Evolutionary conservation across 2,113 vertebrate species (phyloP), one percentile per base, ranked within the genome.

Genomic region (Platichthys stellatus): DNA sequence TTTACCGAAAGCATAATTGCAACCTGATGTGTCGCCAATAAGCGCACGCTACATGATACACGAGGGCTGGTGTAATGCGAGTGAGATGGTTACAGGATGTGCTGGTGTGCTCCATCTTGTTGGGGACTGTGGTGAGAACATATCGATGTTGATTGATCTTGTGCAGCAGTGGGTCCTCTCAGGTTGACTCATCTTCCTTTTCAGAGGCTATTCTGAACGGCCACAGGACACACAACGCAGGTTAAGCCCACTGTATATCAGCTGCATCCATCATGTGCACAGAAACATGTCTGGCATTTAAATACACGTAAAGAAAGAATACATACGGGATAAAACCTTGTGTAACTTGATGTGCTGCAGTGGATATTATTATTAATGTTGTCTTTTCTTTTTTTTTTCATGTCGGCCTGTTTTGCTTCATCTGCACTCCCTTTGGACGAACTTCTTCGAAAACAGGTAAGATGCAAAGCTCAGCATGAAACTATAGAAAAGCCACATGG

Each of bases 81-180:
- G 79, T 60, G 40, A 56, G 77, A 72, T 68, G 70, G 64, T 82
- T 74, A 68, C 83, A 83, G 72, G 80, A 86, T 86, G 86, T 76
- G 76, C 76, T 84, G 80, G 85, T 84, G 86, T 76, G 76, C 76
- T 85, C 78, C 76, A 24, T 87, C 79, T 83, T 53, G 65, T 62
- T 73, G 38, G 73, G 65, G 56, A 58, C 49, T 61, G 78, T 24
- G 72, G 78, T 80, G 85, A 76, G 81, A 82, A 83, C 80, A 78
- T 72, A 80, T 67, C 84, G 86, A 90, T 84, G 86, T 40, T 86
- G 88, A 91, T 80, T 79, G 80, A 88, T 91, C 88, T 87, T 83
- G 61, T 54, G 20, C 40, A 40, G 76, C 49, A 65, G 57, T 67
- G 62, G 85, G 78, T 91, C 83, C 79, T 73, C 68, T 76, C 59